These are phyloP conservation scores for Spea bombifrons DNA, from an alignment of 2,113 vertebrate genomes.

Conservation along the genomic window DNA sequence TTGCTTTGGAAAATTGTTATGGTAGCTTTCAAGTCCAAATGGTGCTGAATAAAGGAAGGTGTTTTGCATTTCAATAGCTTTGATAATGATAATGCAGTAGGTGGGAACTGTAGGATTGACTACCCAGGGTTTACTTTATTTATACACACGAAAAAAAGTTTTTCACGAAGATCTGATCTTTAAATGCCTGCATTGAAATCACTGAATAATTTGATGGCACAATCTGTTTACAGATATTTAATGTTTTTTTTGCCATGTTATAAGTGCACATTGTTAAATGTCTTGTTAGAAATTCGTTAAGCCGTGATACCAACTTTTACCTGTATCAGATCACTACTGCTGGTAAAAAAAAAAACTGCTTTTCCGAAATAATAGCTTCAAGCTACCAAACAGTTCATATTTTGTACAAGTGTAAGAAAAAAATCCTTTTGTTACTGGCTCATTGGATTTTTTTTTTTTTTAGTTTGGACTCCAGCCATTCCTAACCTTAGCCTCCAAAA, in stretches of 20 bases:
- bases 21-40: constrained; percentile 14
- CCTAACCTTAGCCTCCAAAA: constrained; percentile 35
- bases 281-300: constrained; percentile 15
- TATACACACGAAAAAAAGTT: not conserved
- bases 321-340: not conserved
- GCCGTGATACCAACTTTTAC: not conserved
- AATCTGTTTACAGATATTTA: too few species aligned
- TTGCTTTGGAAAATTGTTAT: constrained; percentile 33
- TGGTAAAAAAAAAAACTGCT: not conserved
- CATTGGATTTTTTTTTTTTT: constrained; percentile 9
- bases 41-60: constrained; percentile 23
- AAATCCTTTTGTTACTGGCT: constrained; percentile 20
- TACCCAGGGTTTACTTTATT: not conserved
- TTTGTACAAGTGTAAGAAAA: constrained; percentile 1
- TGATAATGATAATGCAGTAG: constrained; percentile 28
- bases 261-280: constrained; percentile 17
- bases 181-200: not conserved
- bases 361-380: constrained; percentile 1
- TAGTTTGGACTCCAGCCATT: constrained; percentile 5
- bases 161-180: not conserved
- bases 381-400: constrained; percentile 7
- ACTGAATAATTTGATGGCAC: not conserved
- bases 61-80: constrained; percentile 40
- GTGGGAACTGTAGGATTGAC: constrained; percentile 6
- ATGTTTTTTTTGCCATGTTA: too few species aligned